phyloP scores from a whole-genome alignment of 1,140 invertebrate species.

The Amyelois transitella region DNA sequence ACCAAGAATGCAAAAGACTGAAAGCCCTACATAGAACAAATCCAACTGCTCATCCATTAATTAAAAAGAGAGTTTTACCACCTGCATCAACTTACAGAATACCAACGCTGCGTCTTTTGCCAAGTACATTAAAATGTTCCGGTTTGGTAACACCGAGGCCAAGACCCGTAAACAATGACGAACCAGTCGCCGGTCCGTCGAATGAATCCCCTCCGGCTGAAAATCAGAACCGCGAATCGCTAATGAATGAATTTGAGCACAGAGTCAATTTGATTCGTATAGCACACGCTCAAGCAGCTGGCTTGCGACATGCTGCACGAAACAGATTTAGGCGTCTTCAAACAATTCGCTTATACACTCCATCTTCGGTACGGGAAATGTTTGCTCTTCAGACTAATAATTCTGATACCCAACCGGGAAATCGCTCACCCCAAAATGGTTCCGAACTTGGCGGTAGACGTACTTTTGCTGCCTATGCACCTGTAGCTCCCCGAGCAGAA shows the following conservation, averaged over 20 bases:
- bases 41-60: conserved; percentile 54
- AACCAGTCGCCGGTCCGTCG: conserved; percentile 47
- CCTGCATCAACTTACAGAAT: conserved; percentile 53
- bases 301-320: conserved; percentile 49
- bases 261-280: conserved; percentile 60
- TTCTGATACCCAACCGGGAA: conserved; percentile 29
- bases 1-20: conserved; percentile 49
- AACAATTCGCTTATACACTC: conserved; percentile 56
- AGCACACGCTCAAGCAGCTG: conserved; percentile 55
- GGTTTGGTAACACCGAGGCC: conserved; percentile 11
- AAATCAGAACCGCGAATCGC: conserved; percentile 19
- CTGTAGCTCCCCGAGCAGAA: conserved; percentile 43
- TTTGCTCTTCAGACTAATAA: conserved; percentile 41
- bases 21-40: conserved; percentile 65
- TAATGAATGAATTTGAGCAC: conserved; percentile 47
- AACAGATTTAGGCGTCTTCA: conserved; percentile 52
- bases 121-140: conserved; percentile 19
- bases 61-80: conserved; percentile 44
- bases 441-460: conserved; percentile 31
- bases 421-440: conserved; percentile 28
- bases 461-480: conserved; percentile 39
- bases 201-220: conserved; percentile 18
- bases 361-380: conserved; percentile 60
- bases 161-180: conserved; percentile 22
- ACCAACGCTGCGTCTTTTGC: conserved; percentile 41